Conservation (phyloP, 2,797 vertebrate genomes). For the Salmo trutta region DNA sequence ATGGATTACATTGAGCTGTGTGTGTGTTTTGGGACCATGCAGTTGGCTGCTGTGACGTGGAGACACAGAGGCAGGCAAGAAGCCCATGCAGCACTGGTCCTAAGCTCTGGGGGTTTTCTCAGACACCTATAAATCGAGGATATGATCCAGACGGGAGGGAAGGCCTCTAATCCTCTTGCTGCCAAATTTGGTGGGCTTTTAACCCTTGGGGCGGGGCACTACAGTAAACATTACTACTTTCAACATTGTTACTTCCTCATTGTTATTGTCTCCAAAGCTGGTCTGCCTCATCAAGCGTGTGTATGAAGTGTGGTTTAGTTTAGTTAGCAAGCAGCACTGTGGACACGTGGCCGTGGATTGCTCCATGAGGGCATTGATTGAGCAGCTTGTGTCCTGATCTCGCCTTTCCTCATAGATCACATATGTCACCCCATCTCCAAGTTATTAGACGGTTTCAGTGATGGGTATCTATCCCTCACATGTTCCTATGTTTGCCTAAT, state of each 20-base stretch:
- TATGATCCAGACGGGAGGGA: conserved; percentile 11
- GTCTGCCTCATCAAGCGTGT: not conserved
- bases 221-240: not conserved
- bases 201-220: conserved; percentile 1
- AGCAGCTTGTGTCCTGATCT: not conserved
- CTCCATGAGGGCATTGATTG: not conserved
- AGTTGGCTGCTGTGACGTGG: not conserved
- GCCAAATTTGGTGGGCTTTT: conserved; percentile 24
- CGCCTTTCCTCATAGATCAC: not conserved
- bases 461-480: not conserved
- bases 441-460: not conserved
- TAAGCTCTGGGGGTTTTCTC: conserved; percentile 17
- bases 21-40: not conserved
- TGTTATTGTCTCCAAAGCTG: not conserved
- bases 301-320: not conserved
- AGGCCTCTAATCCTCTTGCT: conserved; percentile 40
- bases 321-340: not conserved
- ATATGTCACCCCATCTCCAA: not conserved
- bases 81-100: not conserved
- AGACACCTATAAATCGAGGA: conserved; percentile 37
- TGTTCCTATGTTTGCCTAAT: not conserved
- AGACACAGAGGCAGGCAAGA: not conserved
- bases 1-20: conserved; percentile 6
- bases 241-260: not conserved
- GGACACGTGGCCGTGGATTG: not conserved